These are phyloP conservation scores for Thalpophila matura DNA, from an alignment of 2,888 invertebrate species.

Conservation along the genomic window DNA sequence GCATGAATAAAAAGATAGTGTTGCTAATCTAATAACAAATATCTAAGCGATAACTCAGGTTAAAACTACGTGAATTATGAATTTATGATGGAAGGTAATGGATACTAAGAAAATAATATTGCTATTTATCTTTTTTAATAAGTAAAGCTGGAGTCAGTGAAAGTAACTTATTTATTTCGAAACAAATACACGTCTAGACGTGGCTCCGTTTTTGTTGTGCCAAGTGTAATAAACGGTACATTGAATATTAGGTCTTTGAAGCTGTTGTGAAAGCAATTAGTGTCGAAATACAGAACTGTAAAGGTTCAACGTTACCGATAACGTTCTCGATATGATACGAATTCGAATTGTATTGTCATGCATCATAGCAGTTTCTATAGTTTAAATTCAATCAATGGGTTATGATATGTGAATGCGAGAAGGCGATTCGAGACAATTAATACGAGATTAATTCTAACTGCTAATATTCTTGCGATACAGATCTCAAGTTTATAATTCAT, in stretches of 20 bases:
- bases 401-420: slow-evolving; percentile 6
- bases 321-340: slow-evolving; percentile 6
- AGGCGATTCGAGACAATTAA: slow-evolving; percentile 1
- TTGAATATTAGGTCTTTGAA: slow-evolving; percentile 13
- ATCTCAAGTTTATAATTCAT: slow-evolving; percentile 9
- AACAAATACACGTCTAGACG: slow-evolving; percentile 34
- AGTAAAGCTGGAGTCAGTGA: not conserved
- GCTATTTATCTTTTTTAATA: slow-evolving; percentile 21
- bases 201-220: slow-evolving; percentile 12
- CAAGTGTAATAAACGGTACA: slow-evolving; percentile 24
- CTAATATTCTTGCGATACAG: slow-evolving; percentile 13
- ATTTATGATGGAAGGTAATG: slow-evolving; percentile 27
- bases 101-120: slow-evolving; percentile 36
- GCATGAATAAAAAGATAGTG: slow-evolving; percentile 23
- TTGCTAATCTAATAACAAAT: slow-evolving; percentile 38
- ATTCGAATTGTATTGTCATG: slow-evolving; percentile 30
- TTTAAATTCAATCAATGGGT: slow-evolving; percentile 16
- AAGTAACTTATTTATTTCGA: slow-evolving; percentile 19
- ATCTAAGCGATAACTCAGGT: slow-evolving; percentile 22
- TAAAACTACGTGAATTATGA: slow-evolving; percentile 14
- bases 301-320: not conserved
- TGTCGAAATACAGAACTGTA: slow-evolving; percentile 11
- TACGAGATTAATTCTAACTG: not conserved
- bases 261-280: slow-evolving; percentile 15
- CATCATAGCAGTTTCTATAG: slow-evolving; percentile 15